Evolutionary conservation across 2,888 invertebrate genomes (phyloP), one percentile per base, ranked within the genome.

Genomic region (Pyrocoelia pectoralis): DNA sequence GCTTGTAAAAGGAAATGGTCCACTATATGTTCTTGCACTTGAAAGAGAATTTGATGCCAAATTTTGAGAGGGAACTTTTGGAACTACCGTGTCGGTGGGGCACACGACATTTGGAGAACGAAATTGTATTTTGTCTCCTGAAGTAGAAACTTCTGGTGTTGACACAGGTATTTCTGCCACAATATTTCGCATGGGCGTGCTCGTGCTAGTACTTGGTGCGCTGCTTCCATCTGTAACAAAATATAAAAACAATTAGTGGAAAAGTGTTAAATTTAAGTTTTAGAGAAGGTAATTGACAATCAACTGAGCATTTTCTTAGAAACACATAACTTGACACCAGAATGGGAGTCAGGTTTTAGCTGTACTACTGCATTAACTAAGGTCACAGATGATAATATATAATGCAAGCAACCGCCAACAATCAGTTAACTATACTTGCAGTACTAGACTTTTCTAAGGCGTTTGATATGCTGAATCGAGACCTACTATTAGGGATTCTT

Each of bases 61-160:
- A 60, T 70, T 74, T 61, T 68, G 73, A 57, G 72, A 72, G 67
- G 76, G 76, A 69, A 77, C 77, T 77, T 80, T 78, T 66, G 85
- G 77, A 62, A 82, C 81, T 69, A 81, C 80, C 60, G 79, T 82
- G 71, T 92, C 93, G 84, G 89, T 88, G 2, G 94, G 93, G 70
- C 94, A 94, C 68, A 95, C 92, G 67, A 94, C 94, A 83, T 95
- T 95, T 48, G 95, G 95, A 63, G 91, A 91, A 75, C 83, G 75
- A 79, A 80, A 81, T 80, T 84, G 81, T 77, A 81, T 80, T 76
- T 81, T 80, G 69, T 79, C 77, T 49, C 65, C 68, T 15, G 71
- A 59, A 14, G 61, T 52, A 18, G 68, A 12, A 51, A 56, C 54
- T 1, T 73, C 56, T 24, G 72, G 70, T 29, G 14, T 59, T 8